These are phyloP conservation scores for Caenorhabditis afra DNA, from an alignment of 2,888 invertebrate genomes.

Conservation along the genomic window DNA sequence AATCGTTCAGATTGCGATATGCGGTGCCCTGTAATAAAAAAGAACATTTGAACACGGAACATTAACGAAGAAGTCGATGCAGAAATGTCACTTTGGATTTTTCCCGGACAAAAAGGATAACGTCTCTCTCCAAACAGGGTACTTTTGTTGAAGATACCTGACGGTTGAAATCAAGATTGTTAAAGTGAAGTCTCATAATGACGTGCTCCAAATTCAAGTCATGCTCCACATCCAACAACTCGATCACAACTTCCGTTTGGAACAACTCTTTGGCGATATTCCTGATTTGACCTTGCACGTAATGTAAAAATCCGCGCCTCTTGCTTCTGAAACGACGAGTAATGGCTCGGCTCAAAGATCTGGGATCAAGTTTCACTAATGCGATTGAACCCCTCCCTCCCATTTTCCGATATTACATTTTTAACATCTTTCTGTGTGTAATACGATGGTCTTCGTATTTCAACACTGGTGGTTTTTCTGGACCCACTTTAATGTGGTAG, in stretches of 20 bases:
- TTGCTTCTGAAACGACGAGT: conserved; percentile 86
- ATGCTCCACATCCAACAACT: conserved; percentile 90
- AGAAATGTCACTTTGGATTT: too few relatives aligned
- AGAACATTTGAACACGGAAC: not conserved
- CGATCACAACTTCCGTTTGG: conserved; percentile 94
- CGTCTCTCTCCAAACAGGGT: not conserved
- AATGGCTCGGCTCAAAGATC: not conserved
- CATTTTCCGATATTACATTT: not conserved
- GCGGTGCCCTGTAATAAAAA: conserved; percentile 37
- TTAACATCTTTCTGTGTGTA: not conserved
- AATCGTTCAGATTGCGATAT: conserved; percentile 55
- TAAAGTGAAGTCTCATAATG: conserved; percentile 93
- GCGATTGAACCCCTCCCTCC: not conserved
- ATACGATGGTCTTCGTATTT: too few relatives aligned
- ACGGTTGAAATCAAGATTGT: conserved; percentile 86
- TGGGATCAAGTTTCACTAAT: not conserved
- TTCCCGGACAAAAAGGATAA: too few relatives aligned
- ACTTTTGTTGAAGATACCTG: conserved; percentile 32
- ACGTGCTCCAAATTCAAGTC: conserved; percentile 93
- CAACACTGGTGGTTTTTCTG: too few relatives aligned
- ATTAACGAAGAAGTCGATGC: too few relatives aligned
- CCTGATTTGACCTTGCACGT: conserved; percentile 87
- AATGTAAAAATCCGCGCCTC: conserved; percentile 93
- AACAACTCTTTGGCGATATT: conserved; percentile 86
- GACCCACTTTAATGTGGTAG: too few relatives aligned